Base-by-base conservation (phyloP, 1,140 invertebrate species). In the Pseudomyrmex flavicornis region DNA sequence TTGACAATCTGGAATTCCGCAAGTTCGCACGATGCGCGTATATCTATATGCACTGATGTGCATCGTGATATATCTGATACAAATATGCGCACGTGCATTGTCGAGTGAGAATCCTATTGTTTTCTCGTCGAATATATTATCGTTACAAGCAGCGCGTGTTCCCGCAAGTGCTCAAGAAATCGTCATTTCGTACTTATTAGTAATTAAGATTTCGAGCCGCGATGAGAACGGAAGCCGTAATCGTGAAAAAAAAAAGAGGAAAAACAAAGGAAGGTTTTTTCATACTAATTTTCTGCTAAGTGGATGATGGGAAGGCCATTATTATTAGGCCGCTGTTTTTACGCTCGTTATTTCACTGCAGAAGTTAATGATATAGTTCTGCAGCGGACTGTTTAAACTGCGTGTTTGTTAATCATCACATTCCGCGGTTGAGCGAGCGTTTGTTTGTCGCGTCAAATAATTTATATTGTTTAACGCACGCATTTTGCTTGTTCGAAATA, bases 61-160 rank as follows among this genome's bases (percentile, higher is more conserved):
- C 65, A 20, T 69, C 54, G 59, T 50, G 9, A 54, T 17, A 73
- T 58, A 75, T 84, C 86, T 62, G 52, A 68, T 75, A 80, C n/a
- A 72, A 80, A 72, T 72, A n/a, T 17, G 72, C 85, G 35, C 70
- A 65, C 79, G 70, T 63, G 79, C 48, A 82, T 82, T 75, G 58
- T 65, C 58, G 44, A 77, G 63, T 65, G 82, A 77, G 82, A 76
- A 83, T 76, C 20, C 68, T 52, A 84, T 88, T 88, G 85, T 84
- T 54, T 35, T 35, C 35, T 56, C 15, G 44, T 22, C 35, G 61
- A n/a, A 22, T 35, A 35, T 35, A 35, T 35, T 35, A 77, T 80
- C 66, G 70, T 62, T 54, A 22, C 9, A 59, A 77, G 35, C 44
- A 66, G 52, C 61, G 52, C 70, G 70, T 76, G 72, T 75, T 75